phyloP scores from a whole-genome alignment of 2,888 invertebrate species.

The Agapostemon virescens region DNA sequence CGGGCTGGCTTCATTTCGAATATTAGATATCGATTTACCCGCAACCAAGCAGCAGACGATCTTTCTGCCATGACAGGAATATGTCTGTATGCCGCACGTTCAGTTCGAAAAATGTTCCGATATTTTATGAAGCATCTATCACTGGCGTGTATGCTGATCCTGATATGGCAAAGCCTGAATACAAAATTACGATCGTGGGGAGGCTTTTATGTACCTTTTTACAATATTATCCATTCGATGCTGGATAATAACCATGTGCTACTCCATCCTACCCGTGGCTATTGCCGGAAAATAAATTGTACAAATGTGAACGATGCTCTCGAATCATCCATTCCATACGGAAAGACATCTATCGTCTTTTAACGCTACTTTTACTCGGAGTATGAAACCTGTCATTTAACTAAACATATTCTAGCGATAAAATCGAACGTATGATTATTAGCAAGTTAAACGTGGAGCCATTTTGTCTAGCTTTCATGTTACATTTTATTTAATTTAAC shows the following conservation, averaged over 20 bases:
- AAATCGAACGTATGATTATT: too few species aligned
- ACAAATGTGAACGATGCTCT: neutral
- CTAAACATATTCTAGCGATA: too few species aligned
- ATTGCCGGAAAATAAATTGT: neutral
- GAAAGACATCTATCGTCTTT: neutral
- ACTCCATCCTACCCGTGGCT: neutral
- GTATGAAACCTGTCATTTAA: too few species aligned
- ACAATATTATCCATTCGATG: neutral
- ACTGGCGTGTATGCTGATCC: neutral
- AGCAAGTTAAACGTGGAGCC: too few species aligned
- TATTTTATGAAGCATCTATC: constrained; percentile 22
- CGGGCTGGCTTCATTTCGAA: constrained; percentile 41
- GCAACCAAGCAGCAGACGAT: neutral
- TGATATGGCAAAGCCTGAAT: neutral
- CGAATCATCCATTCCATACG: neutral
- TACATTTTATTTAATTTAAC: too few species aligned
- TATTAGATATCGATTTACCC: constrained; percentile 44
- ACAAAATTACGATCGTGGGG: constrained; percentile 2
- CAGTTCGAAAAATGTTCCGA: constrained; percentile 29
- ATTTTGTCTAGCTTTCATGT: too few species aligned
- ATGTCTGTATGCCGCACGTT: neutral
- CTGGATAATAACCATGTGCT: neutral
- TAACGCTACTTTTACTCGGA: too few species aligned
- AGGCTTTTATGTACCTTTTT: neutral
- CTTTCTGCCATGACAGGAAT: neutral